A percentile compares a stretch with the other conserved stretches of the same genome.
These are phyloP conservation scores for Squalus acanthias DNA, from an alignment of 2,797 vertebrate genomes.

Conservation along the genomic window DNA sequence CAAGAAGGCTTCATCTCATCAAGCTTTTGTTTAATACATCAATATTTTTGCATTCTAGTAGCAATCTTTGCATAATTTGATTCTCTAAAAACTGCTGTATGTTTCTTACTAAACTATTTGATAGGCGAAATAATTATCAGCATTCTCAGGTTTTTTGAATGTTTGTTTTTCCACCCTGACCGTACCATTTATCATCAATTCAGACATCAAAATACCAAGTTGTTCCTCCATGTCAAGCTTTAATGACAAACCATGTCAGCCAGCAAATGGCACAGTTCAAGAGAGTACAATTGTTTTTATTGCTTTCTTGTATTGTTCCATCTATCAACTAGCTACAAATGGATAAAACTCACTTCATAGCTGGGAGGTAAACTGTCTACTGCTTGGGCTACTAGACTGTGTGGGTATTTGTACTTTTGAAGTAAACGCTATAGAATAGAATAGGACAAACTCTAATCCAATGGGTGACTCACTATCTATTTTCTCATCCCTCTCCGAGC, in stretches of 20 bases:
- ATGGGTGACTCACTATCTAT: no score
- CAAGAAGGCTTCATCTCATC: background rate
- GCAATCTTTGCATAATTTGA: background rate
- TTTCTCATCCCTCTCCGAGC: no score
- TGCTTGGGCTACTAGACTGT: background rate
- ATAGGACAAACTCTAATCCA: no score
- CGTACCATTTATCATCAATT: background rate
- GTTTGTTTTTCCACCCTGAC: background rate
- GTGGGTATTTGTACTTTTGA: no score
- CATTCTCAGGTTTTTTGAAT: background rate
- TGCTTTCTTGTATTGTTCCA: background rate
- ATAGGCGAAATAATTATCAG: background rate
- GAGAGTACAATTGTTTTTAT: background rate
- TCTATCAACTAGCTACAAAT: background rate
- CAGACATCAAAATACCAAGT: background rate
- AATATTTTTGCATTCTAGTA: background rate
- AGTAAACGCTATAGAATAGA: no score
- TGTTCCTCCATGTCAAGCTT: background rate
- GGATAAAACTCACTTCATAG: background rate
- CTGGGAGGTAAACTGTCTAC: background rate
- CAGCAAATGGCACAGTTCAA: background rate
- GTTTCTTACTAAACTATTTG: background rate
- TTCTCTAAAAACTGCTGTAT: background rate
- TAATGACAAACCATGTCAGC: background rate
- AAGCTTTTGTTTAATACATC: background rate